Evolutionary conservation across 2,113 vertebrate species (phyloP).

Genomic region (Lipophrys pholis): DNA sequence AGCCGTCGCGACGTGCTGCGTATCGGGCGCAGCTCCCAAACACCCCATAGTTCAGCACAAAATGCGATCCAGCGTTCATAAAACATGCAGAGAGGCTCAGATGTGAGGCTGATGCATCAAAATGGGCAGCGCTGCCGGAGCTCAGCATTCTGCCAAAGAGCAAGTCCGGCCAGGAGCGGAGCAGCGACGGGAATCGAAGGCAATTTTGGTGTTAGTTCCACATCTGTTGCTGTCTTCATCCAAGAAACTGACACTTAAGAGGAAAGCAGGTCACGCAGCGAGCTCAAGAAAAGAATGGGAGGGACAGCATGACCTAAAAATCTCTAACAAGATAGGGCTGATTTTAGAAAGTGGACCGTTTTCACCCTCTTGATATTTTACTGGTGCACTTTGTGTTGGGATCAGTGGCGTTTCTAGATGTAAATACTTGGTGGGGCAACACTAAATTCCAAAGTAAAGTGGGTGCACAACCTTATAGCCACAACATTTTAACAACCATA

Average conservation of each 20-base stretch:
- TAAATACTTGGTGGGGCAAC: too few species aligned
- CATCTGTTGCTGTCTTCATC: conserved; percentile 63
- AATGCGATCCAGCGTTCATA: conserved; percentile 3
- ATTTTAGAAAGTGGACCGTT: background rate
- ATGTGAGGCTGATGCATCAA: conserved; percentile 41
- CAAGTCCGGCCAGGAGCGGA: conserved; percentile 37
- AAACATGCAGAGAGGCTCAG: conserved; percentile 13
- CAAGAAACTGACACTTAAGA: conserved; percentile 11
- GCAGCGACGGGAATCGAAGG: conserved; percentile 24
- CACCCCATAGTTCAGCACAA: background rate
- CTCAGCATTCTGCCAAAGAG: conserved; percentile 50
- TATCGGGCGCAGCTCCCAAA: background rate
- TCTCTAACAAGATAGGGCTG: background rate
- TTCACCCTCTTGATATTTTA: background rate
- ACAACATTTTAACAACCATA: too few species aligned
- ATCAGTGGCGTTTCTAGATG: background rate
- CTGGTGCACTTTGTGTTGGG: background rate
- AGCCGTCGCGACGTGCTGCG: background rate
- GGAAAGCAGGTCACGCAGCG: conserved; percentile 35
- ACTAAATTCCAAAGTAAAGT: too few species aligned
- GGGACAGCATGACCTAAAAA: background rate
- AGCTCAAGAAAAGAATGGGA: background rate
- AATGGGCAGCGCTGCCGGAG: conserved; percentile 36
- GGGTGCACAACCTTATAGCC: too few species aligned
- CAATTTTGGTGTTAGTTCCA: conserved; percentile 43